Evolutionary conservation across 2,113 vertebrate species (phyloP), one percentile per base, ranked within the genome.

Genomic region (Nycticebus coucang): DNA sequence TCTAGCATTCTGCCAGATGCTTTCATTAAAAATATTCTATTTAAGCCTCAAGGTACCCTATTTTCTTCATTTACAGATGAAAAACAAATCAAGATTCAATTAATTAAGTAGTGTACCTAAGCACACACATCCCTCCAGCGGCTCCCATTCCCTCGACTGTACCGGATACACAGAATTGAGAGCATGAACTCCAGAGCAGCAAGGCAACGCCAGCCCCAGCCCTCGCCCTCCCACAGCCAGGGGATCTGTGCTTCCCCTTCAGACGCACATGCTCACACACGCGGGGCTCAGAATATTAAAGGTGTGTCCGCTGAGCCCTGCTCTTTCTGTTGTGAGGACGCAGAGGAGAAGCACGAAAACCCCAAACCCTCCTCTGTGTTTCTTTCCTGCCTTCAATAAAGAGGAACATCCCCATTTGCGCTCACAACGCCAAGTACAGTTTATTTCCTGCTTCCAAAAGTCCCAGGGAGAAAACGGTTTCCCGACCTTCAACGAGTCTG

Each of bases 401-500:
- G 35, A 88, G 35, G 57, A 41, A 13, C 26, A 53, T 15, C 12
- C 30, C 5, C 57, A 13, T 50, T 26, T 3, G 0, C 21, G 21
- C 17, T 13, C 22, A 12, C 26, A 64, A 62, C 0, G 33, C n/a
- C 7, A 1, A 14, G 8, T 0, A 7, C 19, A 18, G 55, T 8
- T 74, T 72, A 5, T 18, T 60, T 64, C 66, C 87, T 26, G 28
- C 41, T 64, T 55, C 26, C 7, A 3, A 41, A 41, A 4, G 4
- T 21, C 21, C 45, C 3, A 0, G 21, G 5, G 66, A 74, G 57
- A 82, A 13, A 59, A 35, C 0, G 0, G 30, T 0, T 4, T 30
- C 69, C 21, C 1, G 13, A 37, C 55, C 55, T 37, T 11, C 50
- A 33, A 4, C 0, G 6, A 53, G 10, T 66, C 78, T 30, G 66